phyloP scores from a whole-genome alignment of 2,797 vertebrate species.

The Acropternis orthonyx region DNA sequence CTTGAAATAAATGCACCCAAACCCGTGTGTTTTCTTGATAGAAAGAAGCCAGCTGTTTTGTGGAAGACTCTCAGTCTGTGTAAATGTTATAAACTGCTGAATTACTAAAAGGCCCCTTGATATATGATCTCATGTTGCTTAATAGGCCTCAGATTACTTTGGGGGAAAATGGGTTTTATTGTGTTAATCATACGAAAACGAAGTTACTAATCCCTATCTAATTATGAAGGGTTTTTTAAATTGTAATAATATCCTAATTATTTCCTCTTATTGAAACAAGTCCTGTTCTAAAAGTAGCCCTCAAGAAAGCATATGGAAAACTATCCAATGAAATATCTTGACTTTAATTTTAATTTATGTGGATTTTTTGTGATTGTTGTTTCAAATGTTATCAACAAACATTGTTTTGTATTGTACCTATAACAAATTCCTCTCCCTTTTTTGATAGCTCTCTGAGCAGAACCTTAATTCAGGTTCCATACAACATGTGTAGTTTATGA shows the following conservation, averaged over 20 bases:
- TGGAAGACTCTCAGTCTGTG: constrained; percentile 37
- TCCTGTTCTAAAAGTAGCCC: constrained; percentile 23
- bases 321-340: constrained; percentile 21
- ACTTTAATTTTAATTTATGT: constrained; percentile 32
- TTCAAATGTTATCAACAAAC: neutral
- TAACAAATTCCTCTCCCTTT: constrained; percentile 21
- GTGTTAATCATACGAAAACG: constrained; percentile 60
- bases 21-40: neutral
- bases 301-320: constrained; percentile 38
- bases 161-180: constrained; percentile 46
- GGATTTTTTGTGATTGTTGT: neutral
- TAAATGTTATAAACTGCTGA: constrained; percentile 58
- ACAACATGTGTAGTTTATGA: constrained; percentile 18
- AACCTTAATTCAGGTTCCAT: constrained; percentile 56
- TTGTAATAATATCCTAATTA: constrained; percentile 59
- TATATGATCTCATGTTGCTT: constrained; percentile 54
- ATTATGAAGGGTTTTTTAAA: constrained; percentile 37
- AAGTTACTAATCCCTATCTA: constrained; percentile 66
- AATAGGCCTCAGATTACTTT: constrained; percentile 52
- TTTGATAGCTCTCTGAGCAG: constrained; percentile 27
- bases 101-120: constrained; percentile 65
- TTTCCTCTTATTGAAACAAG: constrained; percentile 56
- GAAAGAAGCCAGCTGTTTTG: constrained; percentile 46
- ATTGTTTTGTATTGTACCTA: neutral
- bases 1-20: constrained; percentile 30